Percentiles rank a stretch among this genome's conserved stretches.
phyloP scores from a whole-genome alignment of 2,888 invertebrate genomes.

The Halictus ligatus region DNA sequence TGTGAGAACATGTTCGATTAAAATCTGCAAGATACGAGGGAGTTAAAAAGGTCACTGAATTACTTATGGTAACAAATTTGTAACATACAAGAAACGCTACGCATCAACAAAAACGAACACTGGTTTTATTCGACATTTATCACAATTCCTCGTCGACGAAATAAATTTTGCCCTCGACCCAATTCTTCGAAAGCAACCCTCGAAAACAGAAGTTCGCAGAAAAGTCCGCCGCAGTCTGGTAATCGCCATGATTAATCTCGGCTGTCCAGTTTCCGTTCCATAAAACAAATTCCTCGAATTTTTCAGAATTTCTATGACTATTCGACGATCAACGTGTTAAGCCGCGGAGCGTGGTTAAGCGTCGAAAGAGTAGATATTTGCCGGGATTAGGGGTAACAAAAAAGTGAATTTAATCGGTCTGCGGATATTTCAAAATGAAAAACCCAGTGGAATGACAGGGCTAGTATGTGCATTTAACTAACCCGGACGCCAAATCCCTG shows the following conservation, averaged over 20 bases:
- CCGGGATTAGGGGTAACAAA: not conserved
- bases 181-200: not conserved
- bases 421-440: not conserved
- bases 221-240: not conserved
- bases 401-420: not conserved
- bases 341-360: not conserved
- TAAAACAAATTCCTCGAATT: not conserved
- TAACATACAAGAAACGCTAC: no score
- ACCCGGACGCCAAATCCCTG: not conserved
- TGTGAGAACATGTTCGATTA: no score
- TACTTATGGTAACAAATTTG: no score
- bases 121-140: no score
- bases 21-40: no score
- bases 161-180: not conserved
- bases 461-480: not conserved
- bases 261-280: not conserved
- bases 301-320: not conserved
- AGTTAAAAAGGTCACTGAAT: no score
- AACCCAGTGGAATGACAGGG: not conserved
- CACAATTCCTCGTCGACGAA: not conserved
- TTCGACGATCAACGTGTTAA: not conserved
- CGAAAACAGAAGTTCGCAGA: not conserved
- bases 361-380: not conserved
- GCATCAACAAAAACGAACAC: no score
- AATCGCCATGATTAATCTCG: not conserved